Conservation (phyloP, 2,113 vertebrate species). For the Circaetus cinerascens region DNA sequence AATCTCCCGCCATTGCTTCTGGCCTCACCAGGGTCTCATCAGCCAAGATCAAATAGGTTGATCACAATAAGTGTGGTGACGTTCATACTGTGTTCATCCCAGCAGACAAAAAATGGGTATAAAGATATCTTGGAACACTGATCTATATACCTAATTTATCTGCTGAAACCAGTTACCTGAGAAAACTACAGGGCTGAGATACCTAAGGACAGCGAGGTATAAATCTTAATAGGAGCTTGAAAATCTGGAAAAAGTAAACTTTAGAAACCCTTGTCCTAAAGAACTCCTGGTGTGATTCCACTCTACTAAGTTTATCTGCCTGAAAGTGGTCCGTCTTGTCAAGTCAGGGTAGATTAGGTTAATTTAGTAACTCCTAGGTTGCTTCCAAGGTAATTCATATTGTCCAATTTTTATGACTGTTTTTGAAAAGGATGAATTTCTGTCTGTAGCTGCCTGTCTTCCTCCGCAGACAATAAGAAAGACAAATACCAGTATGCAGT, state of each 20-base stretch:
- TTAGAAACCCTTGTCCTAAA: background rate
- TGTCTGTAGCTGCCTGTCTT: background rate
- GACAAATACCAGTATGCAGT: background rate
- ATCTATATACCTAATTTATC: background rate
- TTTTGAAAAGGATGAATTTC: background rate
- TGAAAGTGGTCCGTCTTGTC: background rate
- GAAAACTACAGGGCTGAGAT: background rate
- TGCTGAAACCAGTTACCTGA: background rate
- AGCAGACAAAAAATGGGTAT: background rate
- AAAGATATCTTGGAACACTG: background rate
- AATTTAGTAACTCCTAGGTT: background rate
- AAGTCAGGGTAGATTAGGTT: background rate
- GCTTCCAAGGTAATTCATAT: background rate
- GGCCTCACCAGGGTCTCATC: background rate
- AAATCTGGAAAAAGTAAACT: background rate
- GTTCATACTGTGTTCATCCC: background rate
- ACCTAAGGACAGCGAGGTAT: background rate
- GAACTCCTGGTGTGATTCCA: background rate
- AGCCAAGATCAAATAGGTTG: background rate
- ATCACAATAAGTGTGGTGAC: background rate
- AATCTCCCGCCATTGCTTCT: background rate
- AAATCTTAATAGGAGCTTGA: background rate
- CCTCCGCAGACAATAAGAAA: background rate
- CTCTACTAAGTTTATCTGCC: background rate
- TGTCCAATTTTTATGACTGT: background rate